Evolutionary conservation across 2,113 vertebrate genomes (phyloP).

Genomic region (Diglossa brunneiventris): DNA sequence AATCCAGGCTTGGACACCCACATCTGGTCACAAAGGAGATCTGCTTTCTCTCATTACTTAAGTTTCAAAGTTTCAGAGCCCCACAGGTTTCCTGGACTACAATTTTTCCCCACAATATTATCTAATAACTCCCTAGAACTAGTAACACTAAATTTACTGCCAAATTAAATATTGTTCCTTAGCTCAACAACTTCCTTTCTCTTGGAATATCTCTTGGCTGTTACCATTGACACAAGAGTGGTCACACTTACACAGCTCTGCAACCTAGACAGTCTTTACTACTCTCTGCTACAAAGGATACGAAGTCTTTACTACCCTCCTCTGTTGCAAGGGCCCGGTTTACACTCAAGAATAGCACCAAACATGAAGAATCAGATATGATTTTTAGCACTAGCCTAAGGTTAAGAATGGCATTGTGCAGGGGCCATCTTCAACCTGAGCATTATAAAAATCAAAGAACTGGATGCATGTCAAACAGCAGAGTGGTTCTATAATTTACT

Average conservation of each 20-base stretch:
- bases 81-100: neutral
- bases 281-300: neutral
- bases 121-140: neutral
- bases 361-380: neutral
- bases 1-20: neutral
- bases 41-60: neutral
- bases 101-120: neutral
- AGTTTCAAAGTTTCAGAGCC: neutral
- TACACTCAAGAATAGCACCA: neutral
- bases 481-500: neutral
- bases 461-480: neutral
- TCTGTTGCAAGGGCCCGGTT: neutral
- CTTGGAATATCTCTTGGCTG: neutral
- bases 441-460: neutral
- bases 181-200: neutral
- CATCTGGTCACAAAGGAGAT: neutral
- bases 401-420: neutral
- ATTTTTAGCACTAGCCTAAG: neutral
- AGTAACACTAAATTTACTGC: neutral
- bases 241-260: neutral
- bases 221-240: rapidly evolving
- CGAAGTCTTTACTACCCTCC: neutral
- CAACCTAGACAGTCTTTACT: neutral
- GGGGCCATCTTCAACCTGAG: neutral
- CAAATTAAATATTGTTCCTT: neutral